Base-by-base conservation (phyloP, 2,113 vertebrate species). In the Rynchops niger region DNA sequence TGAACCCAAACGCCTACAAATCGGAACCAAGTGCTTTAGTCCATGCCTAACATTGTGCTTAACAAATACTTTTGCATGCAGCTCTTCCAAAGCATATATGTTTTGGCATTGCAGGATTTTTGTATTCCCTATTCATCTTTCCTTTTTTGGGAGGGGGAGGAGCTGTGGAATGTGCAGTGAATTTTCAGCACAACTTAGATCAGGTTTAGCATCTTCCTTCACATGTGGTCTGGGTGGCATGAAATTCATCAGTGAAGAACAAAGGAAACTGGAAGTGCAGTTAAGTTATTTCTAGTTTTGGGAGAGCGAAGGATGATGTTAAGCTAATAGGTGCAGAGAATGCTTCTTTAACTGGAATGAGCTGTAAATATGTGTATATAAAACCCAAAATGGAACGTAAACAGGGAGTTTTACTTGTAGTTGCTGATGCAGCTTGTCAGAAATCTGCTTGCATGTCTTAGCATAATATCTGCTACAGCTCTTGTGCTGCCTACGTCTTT, bases 311-410 rank as follows among this genome's bases (percentile, higher is more conserved):
- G 50, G 47, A 49, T 63, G 43, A 25, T 47, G 18, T 81, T 70
- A 29, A 81, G 67, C 18, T 47, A 34, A 34, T 45, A 79, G 34
- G 25, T 32, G n/a, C 58, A 80, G 82, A 89, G 56, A 67, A 82
- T 1, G 6, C 21, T 84, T 56, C 43, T 88, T 80, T 86, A 50
- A 62, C 36, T 88, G n/a, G 32, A 93, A 72, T 66, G 66, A 83
- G 47, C n/a, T 80, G 34, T 73, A 83, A 53, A 67, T 92, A 58
- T 9, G 10, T 58, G 12, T 47, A 7, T 70, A 6, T 52, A 74
- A 91, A 84, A 66, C 25, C 36, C 43, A 67, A 91, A 93, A 78
- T 84, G 27, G 83, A 87, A 76, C 2, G 6, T 63, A 89, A 95
- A 83, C 49, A 55, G 27, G n/a, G 65, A 74, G 6, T 89, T 90